Evolutionary conservation across 2,113 vertebrate species (phyloP).

Genomic region (Neodon shergylaensis): DNA sequence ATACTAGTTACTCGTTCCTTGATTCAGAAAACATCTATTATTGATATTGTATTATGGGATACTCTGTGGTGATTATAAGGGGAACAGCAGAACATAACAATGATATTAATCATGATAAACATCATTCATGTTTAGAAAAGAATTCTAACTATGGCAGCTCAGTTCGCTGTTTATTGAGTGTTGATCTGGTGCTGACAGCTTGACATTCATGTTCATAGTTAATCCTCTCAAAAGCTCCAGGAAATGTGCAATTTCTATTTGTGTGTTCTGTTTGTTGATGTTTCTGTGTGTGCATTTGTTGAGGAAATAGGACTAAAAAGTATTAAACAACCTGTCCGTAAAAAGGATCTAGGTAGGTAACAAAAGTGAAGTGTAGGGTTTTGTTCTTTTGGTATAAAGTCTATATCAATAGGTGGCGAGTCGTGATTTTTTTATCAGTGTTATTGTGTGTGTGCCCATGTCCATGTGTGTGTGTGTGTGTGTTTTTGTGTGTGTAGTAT

Average conservation of each 20-base stretch:
- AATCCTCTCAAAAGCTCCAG: not conserved
- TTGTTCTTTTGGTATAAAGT: not conserved
- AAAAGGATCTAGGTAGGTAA: no score
- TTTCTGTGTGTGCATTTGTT: conserved; percentile 21
- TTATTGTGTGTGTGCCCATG: not conserved
- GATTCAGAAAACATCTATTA: not conserved
- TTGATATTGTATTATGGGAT: not conserved
- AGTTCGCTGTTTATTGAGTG: not conserved
- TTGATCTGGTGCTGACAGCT: not conserved
- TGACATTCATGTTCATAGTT: not conserved
- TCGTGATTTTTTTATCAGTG: not conserved
- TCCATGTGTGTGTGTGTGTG: not conserved
- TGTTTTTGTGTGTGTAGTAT: not conserved
- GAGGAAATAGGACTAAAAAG: not conserved
- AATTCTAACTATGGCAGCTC: not conserved
- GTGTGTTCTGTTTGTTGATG: not conserved
- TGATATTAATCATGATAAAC: not conserved
- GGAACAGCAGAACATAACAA: not conserved
- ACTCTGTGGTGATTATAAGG: not conserved
- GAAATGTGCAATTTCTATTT: not conserved
- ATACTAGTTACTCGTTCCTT: not conserved
- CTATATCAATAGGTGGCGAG: not conserved
- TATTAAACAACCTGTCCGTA: not conserved
- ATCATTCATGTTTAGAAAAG: not conserved
- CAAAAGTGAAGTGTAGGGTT: not conserved